Evolutionary conservation across 2,797 vertebrate species (phyloP), one percentile per base, ranked within the genome.

Genomic region (Sebastes taczanowskii): DNA sequence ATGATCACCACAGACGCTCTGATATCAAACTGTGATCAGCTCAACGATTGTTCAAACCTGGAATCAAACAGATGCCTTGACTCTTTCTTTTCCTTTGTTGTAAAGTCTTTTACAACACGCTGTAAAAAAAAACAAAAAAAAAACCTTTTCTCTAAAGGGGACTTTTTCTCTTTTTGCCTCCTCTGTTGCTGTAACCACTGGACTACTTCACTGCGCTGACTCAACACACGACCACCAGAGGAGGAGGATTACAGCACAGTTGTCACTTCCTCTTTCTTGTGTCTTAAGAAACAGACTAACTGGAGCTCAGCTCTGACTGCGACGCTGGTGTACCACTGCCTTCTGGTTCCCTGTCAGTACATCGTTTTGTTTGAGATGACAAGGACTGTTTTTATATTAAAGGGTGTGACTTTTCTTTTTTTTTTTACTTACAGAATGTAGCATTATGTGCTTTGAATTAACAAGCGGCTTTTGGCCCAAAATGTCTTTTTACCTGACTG

Each of bases 371-470:
- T 66, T 46, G 18, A 74, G 9, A 77, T 42, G 55, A 71, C 58
- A 5, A 76, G 49, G 59, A 79, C 83, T 64, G 67, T 72, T 84
- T 85, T 86, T 88, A 68, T 85, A 81, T 77, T 23, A 56, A 71
- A 70, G 38, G 65, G 73, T 81, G 80, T 78, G 75, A 81, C 66
- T 70, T 64, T 38, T 38, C 18, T 64, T n/a, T 64, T 34, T 72
- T 72, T 65, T 70, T 72, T 30, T 23, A 88, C 81, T 81, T 66
- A 86, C 91, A 91, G 92, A 94, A 93, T 93, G 93, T 92, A 91
- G 91, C 91, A 80, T 85, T 55, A 80, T 60, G 80, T 90, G 83
- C 65, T 32, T 83, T 72, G 62, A 71, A 71, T 87, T 86, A 85
- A 90, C 84, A 80, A 20, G 53, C 74, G 55, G 72, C 77, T 85